Evolutionary conservation across 2,888 invertebrate genomes (phyloP).

Genomic region (Caenorhabditis sp.): DNA sequence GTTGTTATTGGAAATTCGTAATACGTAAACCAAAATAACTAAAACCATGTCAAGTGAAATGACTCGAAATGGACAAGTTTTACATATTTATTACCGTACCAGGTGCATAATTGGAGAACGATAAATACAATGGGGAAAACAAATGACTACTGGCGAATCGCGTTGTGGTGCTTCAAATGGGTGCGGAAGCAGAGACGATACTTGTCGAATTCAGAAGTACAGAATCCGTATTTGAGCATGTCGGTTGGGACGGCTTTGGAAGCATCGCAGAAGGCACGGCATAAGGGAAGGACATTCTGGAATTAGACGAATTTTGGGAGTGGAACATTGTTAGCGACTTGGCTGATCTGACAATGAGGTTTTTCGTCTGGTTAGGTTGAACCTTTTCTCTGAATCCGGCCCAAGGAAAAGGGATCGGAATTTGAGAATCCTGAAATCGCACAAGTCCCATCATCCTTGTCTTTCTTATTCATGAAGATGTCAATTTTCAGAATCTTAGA

Average conservation of each 20-base stretch:
- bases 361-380: no score
- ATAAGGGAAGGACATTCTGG: constrained; percentile 68
- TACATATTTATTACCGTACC: constrained; percentile 18
- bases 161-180: constrained; percentile 67
- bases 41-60: constrained; percentile 25
- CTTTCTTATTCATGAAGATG: no score
- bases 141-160: constrained; percentile 46
- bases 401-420: no score
- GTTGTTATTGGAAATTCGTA: constrained; percentile 17
- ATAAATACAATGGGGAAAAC: background rate
- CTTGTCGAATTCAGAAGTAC: constrained; percentile 71
- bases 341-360: no score
- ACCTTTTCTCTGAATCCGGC: no score
- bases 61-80: background rate
- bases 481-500: no score
- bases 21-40: constrained; percentile 1
- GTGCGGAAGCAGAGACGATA: constrained; percentile 71
- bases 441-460: no score
- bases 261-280: constrained; percentile 70
- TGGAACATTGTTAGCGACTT: no score
- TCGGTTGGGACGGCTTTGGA: constrained; percentile 67
- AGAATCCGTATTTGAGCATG: constrained; percentile 69
- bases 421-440: no score
- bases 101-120: background rate
- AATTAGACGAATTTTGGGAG: background rate